Evolutionary conservation across 2,888 invertebrate genomes (phyloP), one percentile per base, ranked within the genome.

Genomic region (Tuta absoluta): DNA sequence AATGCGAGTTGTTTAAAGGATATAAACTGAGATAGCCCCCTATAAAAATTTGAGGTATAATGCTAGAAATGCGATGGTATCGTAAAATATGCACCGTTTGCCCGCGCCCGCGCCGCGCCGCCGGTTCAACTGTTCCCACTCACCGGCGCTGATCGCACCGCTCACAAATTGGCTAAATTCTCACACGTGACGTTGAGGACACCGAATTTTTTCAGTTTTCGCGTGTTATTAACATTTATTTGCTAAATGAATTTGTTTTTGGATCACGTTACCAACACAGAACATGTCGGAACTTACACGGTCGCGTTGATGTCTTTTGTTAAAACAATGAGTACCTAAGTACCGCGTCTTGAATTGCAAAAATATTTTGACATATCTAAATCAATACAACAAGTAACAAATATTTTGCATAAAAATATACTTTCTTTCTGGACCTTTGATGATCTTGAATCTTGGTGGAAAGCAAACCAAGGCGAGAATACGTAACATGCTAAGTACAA

Each of bases 281-380:
- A 14, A 2, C 33, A 7, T 12, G 14, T 12, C 14, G 21, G 24
- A 14, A 10, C 48, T 23, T 12, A 12, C 12, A n/a, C 63, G 65
- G 72, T 68, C 76, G 69, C 76, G 77, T 76, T 76, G 75, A 76
- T 72, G 74, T 76, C 77, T 76, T 76, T 75, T 68, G 66, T 68
- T 70, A 7, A 60, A n/a, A 41, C 41, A 41, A 41, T 41, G 41
- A 2, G 8, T 41, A 14, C 14, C 41, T 0, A 41, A 2, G 8
- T 41, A 14, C 14, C 41, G 2, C 11, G 41, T 3, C 14, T 41
- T 8, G 33, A 41, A n/a, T n/a, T 41, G n/a, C 41, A n/a, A 5
- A 41, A 41, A n/a, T 41, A 41, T 41, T 38, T 38, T 41, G 14
- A 14, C 12, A 14, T 41, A 14, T 41, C 33, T 10, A 1, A 33